A percentile compares a stretch with the other conserved stretches of the same genome.
phyloP scores from a whole-genome alignment of 2,797 vertebrate genomes.

The Enteromius viviparus region DNA sequence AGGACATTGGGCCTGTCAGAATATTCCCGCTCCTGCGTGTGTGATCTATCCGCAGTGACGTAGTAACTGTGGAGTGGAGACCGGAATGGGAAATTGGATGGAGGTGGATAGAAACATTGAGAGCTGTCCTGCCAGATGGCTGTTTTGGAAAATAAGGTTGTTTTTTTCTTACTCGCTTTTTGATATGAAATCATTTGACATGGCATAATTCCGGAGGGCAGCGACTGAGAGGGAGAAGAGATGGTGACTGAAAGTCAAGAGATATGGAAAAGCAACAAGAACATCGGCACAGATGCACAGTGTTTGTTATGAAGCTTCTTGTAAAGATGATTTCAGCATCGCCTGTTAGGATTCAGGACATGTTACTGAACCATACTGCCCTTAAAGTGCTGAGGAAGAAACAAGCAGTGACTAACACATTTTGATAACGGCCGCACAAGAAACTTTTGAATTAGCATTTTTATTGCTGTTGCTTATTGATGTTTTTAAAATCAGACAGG shows the following conservation, averaged over 20 bases:
- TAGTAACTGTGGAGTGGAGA: slow-evolving; percentile 47
- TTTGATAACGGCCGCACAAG: slow-evolving; percentile 53
- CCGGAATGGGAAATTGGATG: slow-evolving; percentile 61
- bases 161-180: slow-evolving; percentile 45
- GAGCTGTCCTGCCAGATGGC: slow-evolving; percentile 64
- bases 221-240: not conserved
- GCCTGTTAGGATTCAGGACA: slow-evolving; percentile 16
- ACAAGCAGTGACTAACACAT: slow-evolving; percentile 56
- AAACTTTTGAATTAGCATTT: slow-evolving; percentile 70
- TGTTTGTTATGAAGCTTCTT: slow-evolving; percentile 21
- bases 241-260: slow-evolving; percentile 43
- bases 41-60: slow-evolving; percentile 63
- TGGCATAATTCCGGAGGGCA: slow-evolving; percentile 65
- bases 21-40: slow-evolving; percentile 56
- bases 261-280: slow-evolving; percentile 9
- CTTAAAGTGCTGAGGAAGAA: slow-evolving; percentile 63
- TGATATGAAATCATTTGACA: slow-evolving; percentile 72
- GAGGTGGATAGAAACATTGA: slow-evolving; percentile 63
- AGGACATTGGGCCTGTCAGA: slow-evolving; percentile 63
- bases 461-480: slow-evolving; percentile 69
- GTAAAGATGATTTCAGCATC: slow-evolving; percentile 13
- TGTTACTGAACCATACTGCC: slow-evolving; percentile 55
- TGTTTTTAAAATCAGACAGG: slow-evolving; percentile 24
- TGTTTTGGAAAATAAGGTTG: slow-evolving; percentile 65
- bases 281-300: not conserved